Evolutionary conservation across 1,140 invertebrate species (phyloP).

Genomic region (Limonius californicus): DNA sequence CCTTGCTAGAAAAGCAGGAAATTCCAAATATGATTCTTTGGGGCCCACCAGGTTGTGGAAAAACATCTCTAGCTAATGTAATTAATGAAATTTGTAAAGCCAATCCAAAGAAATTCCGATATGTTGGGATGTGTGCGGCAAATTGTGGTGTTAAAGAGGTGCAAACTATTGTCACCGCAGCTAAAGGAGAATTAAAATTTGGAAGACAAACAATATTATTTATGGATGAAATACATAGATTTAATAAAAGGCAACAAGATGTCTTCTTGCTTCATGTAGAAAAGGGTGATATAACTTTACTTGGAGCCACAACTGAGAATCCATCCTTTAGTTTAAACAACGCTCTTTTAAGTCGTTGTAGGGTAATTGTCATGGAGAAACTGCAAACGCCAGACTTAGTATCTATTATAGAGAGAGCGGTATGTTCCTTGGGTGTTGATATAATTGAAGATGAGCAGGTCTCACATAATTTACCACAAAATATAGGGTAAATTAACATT

Average conservation of each 20-base stretch:
- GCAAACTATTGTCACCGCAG: constrained; percentile 68
- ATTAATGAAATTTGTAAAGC: constrained; percentile 65
- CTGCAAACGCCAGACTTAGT: constrained; percentile 57
- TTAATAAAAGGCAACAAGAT: constrained; percentile 74
- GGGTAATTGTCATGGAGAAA: constrained; percentile 74
- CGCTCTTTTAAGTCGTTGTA: constrained; percentile 72
- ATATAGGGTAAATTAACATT: no score
- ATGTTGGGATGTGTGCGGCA: constrained; percentile 74
- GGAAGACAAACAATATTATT: constrained; percentile 74
- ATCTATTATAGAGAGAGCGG: constrained; percentile 60
- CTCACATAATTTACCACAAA: no score
- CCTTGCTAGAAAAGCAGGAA: constrained; percentile 60
- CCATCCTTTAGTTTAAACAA: constrained; percentile 81
- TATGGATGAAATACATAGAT: constrained; percentile 87
- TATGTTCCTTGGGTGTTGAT: constrained; percentile 46
- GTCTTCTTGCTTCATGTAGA: constrained; percentile 77
- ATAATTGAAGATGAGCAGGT: constrained; percentile 32
- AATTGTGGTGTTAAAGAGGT: constrained; percentile 73
- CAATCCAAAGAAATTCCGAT: constrained; percentile 55
- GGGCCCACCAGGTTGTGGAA: constrained; percentile 84
- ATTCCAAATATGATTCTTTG: constrained; percentile 80
- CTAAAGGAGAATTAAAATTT: constrained; percentile 69
- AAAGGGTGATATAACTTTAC: constrained; percentile 72
- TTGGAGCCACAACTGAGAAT: constrained; percentile 87
- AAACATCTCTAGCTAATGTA: constrained; percentile 78